Evolutionary conservation across 2,888 invertebrate species (phyloP), one percentile per base, ranked within the genome.

Genomic region (Dicyrtoma fusca): DNA sequence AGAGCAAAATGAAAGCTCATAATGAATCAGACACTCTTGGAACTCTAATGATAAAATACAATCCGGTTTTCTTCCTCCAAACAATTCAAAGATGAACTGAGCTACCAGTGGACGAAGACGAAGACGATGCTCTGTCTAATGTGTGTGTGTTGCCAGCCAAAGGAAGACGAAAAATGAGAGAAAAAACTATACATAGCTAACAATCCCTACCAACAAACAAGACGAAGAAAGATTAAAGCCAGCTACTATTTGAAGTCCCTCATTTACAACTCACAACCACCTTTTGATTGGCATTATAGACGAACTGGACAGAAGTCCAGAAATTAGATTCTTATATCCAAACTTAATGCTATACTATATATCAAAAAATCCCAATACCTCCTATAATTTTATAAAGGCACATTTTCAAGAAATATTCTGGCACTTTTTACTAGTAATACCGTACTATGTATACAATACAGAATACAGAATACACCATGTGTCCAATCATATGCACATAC

Each of bases 31-130:
- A 66, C 74, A 70, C 57, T 71, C 70, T 65, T 70, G 73, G 42
- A 59, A 66, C 69, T 69, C 73, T 73, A 73, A 73, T 73, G 73
- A 73, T 73, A 69, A 73, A 73, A 73, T 73, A 73, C 59, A 73
- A 70, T 70, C 73, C 73, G 69, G 73, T 73, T 73, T 73, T 64
- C 45, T 34, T 59, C 63, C 61, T 65, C 65, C 57, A 64, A 73
- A 69, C 44, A 34, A 53, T 62, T 47, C 61, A 47, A 69, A 51
- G 21, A n/a, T n/a, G n/a, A n/a, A n/a, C 8, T 45, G 45, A 11
- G 45, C 45, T 11, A 8, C 13, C 10, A 8, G 13, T 45, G 45
- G n/a, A n/a, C n/a, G n/a, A n/a, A n/a, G n/a, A n/a, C n/a, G n/a
- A n/a, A n/a, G n/a, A n/a, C n/a, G n/a, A n/a, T n/a, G n/a, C n/a